Evolutionary conservation across 2,888 invertebrate genomes (phyloP).

Genomic region (Agrotis segetum): DNA sequence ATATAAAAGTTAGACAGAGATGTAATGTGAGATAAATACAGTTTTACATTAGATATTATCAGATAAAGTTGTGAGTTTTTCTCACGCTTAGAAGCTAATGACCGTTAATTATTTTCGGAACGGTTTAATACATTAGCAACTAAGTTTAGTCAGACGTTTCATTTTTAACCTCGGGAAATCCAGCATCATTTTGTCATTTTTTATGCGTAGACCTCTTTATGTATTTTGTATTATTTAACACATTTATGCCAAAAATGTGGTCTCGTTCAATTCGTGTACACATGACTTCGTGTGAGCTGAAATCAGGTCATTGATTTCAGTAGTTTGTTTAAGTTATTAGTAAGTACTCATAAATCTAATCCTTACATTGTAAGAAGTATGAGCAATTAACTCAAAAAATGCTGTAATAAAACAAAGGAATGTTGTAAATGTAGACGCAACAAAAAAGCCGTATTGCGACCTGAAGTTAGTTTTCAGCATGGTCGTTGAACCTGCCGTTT

Average conservation of each 20-base stretch:
- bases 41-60: slow-evolving; percentile 42
- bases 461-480: slow-evolving; percentile 18
- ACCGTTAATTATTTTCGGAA: slow-evolving; percentile 59
- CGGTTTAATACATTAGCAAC: slow-evolving; percentile 52
- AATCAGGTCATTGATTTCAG: slow-evolving; percentile 29
- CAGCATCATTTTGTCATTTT: not conserved
- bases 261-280: slow-evolving; percentile 4
- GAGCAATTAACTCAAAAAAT: slow-evolving; percentile 21
- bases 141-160: slow-evolving; percentile 33
- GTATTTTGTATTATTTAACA: slow-evolving; percentile 6
- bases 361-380: slow-evolving; percentile 5
- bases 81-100: slow-evolving; percentile 65
- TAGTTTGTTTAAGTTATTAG: slow-evolving; percentile 19
- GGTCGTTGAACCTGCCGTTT: slow-evolving; percentile 22
- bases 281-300: slow-evolving; percentile 16
- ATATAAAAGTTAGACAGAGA: slow-evolving; percentile 21
- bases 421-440: slow-evolving; percentile 1
- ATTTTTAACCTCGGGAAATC: not conserved
- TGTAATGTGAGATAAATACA: slow-evolving; percentile 32
- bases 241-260: not conserved
- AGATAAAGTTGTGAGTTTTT: slow-evolving; percentile 45
- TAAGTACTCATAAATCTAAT: slow-evolving; percentile 2
- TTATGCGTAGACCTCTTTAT: not conserved
- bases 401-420: slow-evolving; percentile 26
- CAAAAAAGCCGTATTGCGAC: slow-evolving; percentile 22